Conservation (phyloP, 2,888 invertebrate genomes). For the Lycaena phlaeas region DNA sequence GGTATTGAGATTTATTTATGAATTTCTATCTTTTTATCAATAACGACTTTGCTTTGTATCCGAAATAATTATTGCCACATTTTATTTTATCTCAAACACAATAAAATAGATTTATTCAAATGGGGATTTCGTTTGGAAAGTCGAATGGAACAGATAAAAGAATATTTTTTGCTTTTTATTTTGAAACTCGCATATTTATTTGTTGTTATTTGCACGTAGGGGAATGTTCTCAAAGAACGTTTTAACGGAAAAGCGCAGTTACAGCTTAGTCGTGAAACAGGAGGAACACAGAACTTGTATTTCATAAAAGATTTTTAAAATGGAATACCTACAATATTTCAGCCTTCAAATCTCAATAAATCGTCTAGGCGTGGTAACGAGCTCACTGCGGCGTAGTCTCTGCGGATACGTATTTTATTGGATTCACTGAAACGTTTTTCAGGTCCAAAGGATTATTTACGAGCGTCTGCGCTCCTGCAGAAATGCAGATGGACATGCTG, state of each 20-base stretch:
- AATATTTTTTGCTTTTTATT: slow-evolving; percentile 50
- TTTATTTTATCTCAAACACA: neutral
- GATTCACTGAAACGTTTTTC: slow-evolving; percentile 73
- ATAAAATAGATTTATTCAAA: neutral
- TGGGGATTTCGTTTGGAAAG: neutral
- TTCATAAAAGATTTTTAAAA: slow-evolving; percentile 64
- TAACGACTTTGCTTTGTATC: neutral
- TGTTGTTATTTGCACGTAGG: slow-evolving; percentile 2
- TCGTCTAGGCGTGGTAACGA: slow-evolving; percentile 72
- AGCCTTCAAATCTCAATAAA: slow-evolving; percentile 72
- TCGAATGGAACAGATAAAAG: slow-evolving; percentile 25
- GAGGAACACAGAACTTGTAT: slow-evolving; percentile 33
- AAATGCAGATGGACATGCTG: slow-evolving; percentile 61
- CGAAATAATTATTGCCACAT: neutral
- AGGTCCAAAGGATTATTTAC: slow-evolving; percentile 71
- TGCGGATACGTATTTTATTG: slow-evolving; percentile 74
- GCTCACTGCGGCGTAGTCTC: slow-evolving; percentile 69
- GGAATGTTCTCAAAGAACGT: slow-evolving; percentile 7
- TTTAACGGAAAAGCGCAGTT: neutral
- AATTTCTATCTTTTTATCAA: too few species aligned
- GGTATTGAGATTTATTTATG: too few species aligned
- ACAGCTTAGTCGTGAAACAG: slow-evolving; percentile 13
- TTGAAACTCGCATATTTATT: slow-evolving; percentile 4
- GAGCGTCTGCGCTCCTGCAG: slow-evolving; percentile 65
- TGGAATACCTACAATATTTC: slow-evolving; percentile 69